Conservation (phyloP, 92 coral and sea anemone species). For the Phenganax marumi region DNA sequence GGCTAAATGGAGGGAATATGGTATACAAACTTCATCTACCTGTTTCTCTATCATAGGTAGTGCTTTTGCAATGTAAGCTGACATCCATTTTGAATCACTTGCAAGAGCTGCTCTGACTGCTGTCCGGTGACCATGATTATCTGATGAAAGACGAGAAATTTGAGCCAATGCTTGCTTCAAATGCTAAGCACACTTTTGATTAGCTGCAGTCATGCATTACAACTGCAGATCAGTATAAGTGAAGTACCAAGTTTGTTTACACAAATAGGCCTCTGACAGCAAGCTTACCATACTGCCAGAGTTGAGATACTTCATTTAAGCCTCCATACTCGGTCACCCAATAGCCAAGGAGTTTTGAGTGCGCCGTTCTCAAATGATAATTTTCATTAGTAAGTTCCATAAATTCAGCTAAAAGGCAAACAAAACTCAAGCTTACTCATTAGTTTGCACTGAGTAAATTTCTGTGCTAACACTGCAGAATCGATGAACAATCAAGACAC, state of each 20-base stretch:
- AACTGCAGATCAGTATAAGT: too few relatives aligned
- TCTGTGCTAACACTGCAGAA: too few relatives aligned
- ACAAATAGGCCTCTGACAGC: too few relatives aligned
- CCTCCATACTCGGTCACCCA: conserved; percentile 93
- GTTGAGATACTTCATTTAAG: conserved; percentile 72
- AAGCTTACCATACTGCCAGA: conserved; percentile 89
- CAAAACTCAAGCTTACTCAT: background rate
- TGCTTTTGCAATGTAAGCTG: conserved; percentile 45
- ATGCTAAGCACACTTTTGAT: too few relatives aligned
- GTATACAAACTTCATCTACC: background rate
- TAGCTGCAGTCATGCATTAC: too few relatives aligned
- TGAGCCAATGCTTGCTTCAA: too few relatives aligned
- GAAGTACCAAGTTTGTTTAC: background rate
- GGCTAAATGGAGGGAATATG: too few relatives aligned
- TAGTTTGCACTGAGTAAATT: too few relatives aligned
- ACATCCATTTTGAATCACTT: conserved; percentile 69
- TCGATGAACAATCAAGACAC: too few relatives aligned
- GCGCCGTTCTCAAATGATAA: conserved; percentile 61
- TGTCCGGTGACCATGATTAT: conserved; percentile 76
- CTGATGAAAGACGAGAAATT: conserved; percentile 30
- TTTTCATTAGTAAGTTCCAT: conserved; percentile 71
- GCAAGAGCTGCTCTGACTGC: conserved; percentile 74
- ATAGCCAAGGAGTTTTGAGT: conserved; percentile 77
- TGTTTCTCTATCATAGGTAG: conserved; percentile 24
- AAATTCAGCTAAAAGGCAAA: conserved; percentile 61